Base-by-base conservation (phyloP, 2,888 invertebrate species). In the Teinopalpus imperialis region DNA sequence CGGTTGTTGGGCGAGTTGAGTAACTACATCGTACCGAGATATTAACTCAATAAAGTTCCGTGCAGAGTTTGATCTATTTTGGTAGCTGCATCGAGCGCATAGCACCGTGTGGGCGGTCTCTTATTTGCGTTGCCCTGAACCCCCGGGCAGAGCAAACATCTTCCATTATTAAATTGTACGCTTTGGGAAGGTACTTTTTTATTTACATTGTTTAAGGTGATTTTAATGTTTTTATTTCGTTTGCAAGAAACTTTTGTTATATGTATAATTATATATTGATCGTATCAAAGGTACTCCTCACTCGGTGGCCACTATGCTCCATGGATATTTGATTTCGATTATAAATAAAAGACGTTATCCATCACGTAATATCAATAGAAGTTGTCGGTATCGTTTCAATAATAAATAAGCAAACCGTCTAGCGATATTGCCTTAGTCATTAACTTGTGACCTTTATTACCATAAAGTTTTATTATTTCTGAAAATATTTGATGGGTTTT, bases 41-140 rank as follows among this genome's bases (percentile, higher is more conserved):
- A n/a, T 13, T 21, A 21, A 39, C 13, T 30, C 21, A 23, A 40
- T 20, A 13, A 5, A 18, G 18, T 9, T 18, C 13, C 4, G 20
- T 12, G n/a, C 3, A 1, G 8, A 13, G 20, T 14, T 23, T 3
- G 30, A 43, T 43, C 43, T 43, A 43, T 43, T 43, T 43, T 16
- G 23, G 36, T 29, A 14, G 29, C 10, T 36, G 30, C 30, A 30
- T 36, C 36, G 14, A 35, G n/a, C 21, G 29, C 12, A 24, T 34
- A 4, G 9, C 7, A 4, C 9, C 1, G 27, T 21, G 27, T 34
- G 10, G 43, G 27, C 43, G 23, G 18, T 12, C 3, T 8, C 5
- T 2, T 18, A 5, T 6, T 10, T 12, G 7, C 14, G 10, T 24
- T 31, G 8, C 16, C 12, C 9, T 20, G 20, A 6, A 27, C 29